These are phyloP conservation scores for Cryptocheilus praepositus DNA, from an alignment of 2,888 invertebrate species.

Conservation along the genomic window DNA sequence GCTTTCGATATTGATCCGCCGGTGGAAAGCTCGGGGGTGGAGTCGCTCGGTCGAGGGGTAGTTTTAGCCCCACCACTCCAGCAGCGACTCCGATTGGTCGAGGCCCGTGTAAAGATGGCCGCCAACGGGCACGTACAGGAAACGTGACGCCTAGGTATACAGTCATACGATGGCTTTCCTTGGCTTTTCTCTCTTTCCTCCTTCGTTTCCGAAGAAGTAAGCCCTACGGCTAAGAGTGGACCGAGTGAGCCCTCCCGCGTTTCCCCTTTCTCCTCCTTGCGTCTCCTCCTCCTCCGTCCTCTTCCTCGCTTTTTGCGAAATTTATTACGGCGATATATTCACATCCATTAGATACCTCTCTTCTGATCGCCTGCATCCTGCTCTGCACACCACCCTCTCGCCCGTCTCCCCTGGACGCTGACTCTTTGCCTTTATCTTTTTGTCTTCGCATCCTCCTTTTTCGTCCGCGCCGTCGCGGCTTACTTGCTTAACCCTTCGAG, in stretches of 20 bases:
- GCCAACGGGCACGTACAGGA: conserved; percentile 65
- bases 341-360: conserved; percentile 73
- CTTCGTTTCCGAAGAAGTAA: conserved; percentile 50
- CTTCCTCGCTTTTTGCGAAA: conserved; percentile 69
- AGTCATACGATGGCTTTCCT: conserved; percentile 50
- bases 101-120: conserved; percentile 67
- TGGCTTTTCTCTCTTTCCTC: conserved; percentile 44
- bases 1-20: conserved; percentile 67
- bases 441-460: too few species aligned
- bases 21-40: conserved; percentile 60
- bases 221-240: conserved; percentile 51
- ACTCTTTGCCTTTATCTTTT: conserved; percentile 6
- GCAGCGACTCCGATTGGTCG: conserved; percentile 61
- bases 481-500: background rate
- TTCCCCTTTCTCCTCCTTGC: conserved; percentile 21
- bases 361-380: conserved; percentile 57
- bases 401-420: conserved; percentile 1
- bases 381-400: conserved; percentile 17
- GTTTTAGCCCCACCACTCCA: conserved; percentile 57
- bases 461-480: background rate
- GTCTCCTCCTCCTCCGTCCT: conserved; percentile 30
- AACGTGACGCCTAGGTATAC: conserved; percentile 66
- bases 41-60: conserved; percentile 61
- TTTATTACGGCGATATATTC: conserved; percentile 75
- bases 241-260: conserved; percentile 20